Base-by-base conservation (phyloP, 2,797 vertebrate genomes). In the Cetoscarus ocellatus region DNA sequence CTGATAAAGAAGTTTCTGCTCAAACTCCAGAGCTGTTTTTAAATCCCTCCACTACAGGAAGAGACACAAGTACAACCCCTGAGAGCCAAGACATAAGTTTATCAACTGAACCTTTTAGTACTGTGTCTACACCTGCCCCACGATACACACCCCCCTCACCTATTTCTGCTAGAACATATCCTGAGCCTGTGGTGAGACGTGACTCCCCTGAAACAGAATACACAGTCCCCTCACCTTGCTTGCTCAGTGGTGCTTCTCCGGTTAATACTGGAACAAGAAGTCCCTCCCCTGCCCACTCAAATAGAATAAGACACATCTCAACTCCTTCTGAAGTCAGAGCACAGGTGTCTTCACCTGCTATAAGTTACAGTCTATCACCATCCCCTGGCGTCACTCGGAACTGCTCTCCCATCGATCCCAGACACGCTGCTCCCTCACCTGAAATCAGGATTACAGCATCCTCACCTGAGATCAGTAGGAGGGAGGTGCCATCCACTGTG, bases 361-460 rank as follows among this genome's bases (percentile, higher is more conserved):
- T 78, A 15, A 87, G 44, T 75, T 54, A 75, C 60, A 77, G 70
- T 75, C 89, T 88, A 77, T 86, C 89, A 52, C 86, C 82, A 77
- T 93, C 90, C 60, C 90, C 88, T 74, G 86, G 80, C 64, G 51
- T 84, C 17, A 59, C 53, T 10, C 79, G 68, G 43, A 73, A 38
- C 49, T 77, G 59, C 43, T 84, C 78, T 49, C 79, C 77, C 53
- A 45, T 58, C 49, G 77, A 90, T 11, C 61, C 75, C 40, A 85
- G 77, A 49, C 50, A 75, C 61, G 88, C 78, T 39, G 73, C 82
- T 34, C 73, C 81, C 19, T 93, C 92, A 66, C 92, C 91, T 73
- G 91, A 93, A 69, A 92, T 92, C 52, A 88, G 84, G 56, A 88
- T 92, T 34, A 90, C 73, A 70, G 62, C 83, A 58, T 91, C 89